Evolutionary conservation across 2,797 vertebrate species (phyloP), one percentile per base, ranked within the genome.

Genomic region (Argyrosomus regius): DNA sequence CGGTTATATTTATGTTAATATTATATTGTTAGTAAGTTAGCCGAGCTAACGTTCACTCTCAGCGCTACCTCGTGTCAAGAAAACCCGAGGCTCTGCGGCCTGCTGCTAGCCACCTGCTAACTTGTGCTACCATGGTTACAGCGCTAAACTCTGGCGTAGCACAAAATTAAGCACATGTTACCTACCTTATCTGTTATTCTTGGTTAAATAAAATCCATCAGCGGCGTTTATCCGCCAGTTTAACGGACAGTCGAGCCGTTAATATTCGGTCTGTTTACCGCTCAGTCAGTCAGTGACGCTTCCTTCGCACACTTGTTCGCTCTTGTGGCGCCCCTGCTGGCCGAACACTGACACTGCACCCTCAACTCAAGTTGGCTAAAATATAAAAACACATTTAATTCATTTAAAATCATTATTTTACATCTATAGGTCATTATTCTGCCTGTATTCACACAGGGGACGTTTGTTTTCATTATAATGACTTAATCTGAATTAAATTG

Each of bases 31-130:
- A 9, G 2, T 39, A 54, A 1, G 52, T 48, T 6, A 28, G 17
- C 16, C 16, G 6, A 5, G 20, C 43, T 14, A 56, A 22, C 16
- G 20, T 12, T 8, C 45, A 9, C 17, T 31, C 6, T 39, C 35
- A 39, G 8, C 35, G 35, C 35, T 39, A 9, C 5, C 52, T 54
- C 50, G 10, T 7, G 7, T 1, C 60, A 89, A 14, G 87, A 88
- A 89, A 93, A 7, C 16, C 20, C 83, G 87, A 83, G 91, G 91
- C 75, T 88, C 4, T 3, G 72, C 61, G 91, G 92, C 92, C 91
- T 90, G 10, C 67, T 50, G 62, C 72, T 83, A 77, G 49, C 18
- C 12, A 43, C 18, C 39, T n/a, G 48, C 64, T 41, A 81, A 39
- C 16, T 46, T 0, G 1, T 1, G 28, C 61, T 20, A 5, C 28